Base-by-base conservation (phyloP, 2,888 invertebrate genomes). In the Eilema sororculum region DNA sequence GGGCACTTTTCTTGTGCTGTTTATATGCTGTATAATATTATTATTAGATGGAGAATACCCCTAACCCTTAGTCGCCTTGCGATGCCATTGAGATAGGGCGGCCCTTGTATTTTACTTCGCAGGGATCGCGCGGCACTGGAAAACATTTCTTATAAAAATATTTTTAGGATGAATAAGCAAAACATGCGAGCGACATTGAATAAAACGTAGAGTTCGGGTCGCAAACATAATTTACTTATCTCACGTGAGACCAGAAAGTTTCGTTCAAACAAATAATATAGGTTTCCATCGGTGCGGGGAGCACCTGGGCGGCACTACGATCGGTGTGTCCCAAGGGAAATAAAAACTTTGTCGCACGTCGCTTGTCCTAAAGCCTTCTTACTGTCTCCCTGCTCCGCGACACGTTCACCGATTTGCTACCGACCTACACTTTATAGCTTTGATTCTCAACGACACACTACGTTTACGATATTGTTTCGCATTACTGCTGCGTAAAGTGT, bases 271-370 rank as follows among this genome's bases (percentile, higher is more conserved):
- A 94, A 95, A 95, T 95, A 95, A 95, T 94, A 94, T 95, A 94
- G 94, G 94, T 94, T 93, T 92, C 92, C 90, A 89, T 90, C 88
- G 90, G 90, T 87, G 90, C 87, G 90, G 90, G 90, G 89, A 91
- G 90, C 94, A 94, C 94, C 94, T 94, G 94, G 90, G 94, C 92
- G 93, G 92, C 90, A 87, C 89, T 91, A 89, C 94, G 95, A 95
- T 94, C 94, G 94, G 94, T 94, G 92, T 89, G 90, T 90, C 95
- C 93, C 95, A 68, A 75, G 95, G 95, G 95, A 95, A 95, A 95
- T 95, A 95, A 95, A 95, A 95, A 95, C 92, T 95, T 95, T 95
- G 93, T 93, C 92, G 93, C 94, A 92, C 93, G 93, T 93, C 94
- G 93, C 93, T 90, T 91, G 92, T 92, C 93, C 93, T 93, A 93